Evolutionary conservation across 2,113 vertebrate species (phyloP).

Genomic region (Sphyrna mokarran): DNA sequence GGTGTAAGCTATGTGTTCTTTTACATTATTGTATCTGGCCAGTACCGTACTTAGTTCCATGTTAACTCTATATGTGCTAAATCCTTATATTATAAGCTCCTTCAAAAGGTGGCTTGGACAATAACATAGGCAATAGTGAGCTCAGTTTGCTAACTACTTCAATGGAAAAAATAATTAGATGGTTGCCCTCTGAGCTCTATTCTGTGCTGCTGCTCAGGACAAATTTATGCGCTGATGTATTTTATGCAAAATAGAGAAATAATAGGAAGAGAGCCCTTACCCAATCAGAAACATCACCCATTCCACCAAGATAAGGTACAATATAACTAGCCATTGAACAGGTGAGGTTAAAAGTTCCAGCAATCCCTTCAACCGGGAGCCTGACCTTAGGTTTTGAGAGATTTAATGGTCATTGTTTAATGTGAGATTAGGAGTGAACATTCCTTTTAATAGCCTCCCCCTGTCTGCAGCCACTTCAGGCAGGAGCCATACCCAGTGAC

Average conservation of each 20-base stretch:
- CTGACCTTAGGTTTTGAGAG: background rate
- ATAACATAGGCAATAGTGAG: background rate
- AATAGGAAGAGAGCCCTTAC: background rate
- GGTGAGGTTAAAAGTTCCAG: background rate
- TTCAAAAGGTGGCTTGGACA: background rate
- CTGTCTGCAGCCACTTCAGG: background rate
- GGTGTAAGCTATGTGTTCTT: too few relatives aligned
- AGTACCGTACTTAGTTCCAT: too few relatives aligned
- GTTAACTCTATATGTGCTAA: too few relatives aligned
- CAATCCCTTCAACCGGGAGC: background rate
- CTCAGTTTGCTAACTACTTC: background rate
- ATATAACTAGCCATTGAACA: background rate
- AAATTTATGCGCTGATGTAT: background rate
- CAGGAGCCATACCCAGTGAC: background rate
- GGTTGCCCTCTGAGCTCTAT: background rate
- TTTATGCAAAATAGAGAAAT: background rate
- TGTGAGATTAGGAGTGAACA: background rate
- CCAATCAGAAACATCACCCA: background rate
- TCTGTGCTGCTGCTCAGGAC: background rate
- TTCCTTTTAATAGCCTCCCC: background rate
- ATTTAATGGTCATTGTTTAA: background rate
- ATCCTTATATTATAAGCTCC: background rate
- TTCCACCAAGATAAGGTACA: background rate
- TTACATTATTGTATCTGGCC: too few relatives aligned
- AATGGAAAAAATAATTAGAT: background rate